A percentile compares a stretch with the other conserved stretches of the same genome.
phyloP scores from a whole-genome alignment of 2,113 vertebrate species.

The Myotis yumanensis region DNA sequence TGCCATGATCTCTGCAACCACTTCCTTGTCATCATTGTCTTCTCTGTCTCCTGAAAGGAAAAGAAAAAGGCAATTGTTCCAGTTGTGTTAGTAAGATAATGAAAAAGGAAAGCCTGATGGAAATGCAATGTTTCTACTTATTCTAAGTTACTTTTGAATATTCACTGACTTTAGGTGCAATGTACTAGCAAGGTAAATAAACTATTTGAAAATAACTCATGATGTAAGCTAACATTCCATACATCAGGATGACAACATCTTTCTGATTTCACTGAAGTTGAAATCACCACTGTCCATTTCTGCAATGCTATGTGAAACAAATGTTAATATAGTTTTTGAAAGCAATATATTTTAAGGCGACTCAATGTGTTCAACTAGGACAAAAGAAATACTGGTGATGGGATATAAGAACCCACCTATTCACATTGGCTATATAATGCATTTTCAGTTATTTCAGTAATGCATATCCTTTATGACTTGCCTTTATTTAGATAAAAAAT shows the following conservation, averaged over 20 bases:
- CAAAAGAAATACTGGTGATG: not conserved
- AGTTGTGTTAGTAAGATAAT: not conserved
- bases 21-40: slow-evolving; percentile 79
- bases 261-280: not conserved
- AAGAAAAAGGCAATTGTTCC: slow-evolving; percentile 6
- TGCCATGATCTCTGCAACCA: slow-evolving; percentile 89
- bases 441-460: not conserved
- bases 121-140: not conserved
- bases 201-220: slow-evolving; percentile 14
- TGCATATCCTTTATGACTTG: not conserved
- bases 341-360: not conserved
- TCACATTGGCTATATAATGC: not conserved
- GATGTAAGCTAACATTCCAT: not conserved
- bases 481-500: slow-evolving; percentile 6
- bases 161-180: not conserved
- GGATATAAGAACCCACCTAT: not conserved
- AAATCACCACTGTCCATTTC: not conserved
- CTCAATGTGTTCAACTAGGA: not conserved
- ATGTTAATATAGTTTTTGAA: not conserved
- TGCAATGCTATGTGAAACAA: not conserved
- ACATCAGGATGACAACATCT: not conserved
- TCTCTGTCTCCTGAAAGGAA: slow-evolving; percentile 62
- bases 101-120: not conserved
- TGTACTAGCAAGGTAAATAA: not conserved
- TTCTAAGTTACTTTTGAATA: not conserved